Evolutionary conservation across 2,888 invertebrate genomes (phyloP).

Genomic region (Lutraria lutraria): DNA sequence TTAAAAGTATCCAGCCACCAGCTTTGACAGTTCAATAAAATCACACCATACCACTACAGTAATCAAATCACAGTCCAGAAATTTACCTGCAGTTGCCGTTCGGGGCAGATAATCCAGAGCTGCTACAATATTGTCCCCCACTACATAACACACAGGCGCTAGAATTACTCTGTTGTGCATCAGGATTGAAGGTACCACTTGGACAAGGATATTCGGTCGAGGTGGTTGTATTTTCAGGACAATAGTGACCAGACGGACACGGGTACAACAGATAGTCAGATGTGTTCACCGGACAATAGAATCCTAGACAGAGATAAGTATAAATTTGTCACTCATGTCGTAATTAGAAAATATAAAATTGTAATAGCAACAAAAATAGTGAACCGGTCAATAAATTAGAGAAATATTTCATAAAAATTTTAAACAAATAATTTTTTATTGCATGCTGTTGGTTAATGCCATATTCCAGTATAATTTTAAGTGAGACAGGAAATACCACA

Average conservation of each 20-base stretch:
- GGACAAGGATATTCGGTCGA: constrained; percentile 77
- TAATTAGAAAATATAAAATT: too few relatives aligned
- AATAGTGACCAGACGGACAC: constrained; percentile 84
- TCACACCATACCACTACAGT: too few relatives aligned
- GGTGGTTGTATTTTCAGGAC: constrained; percentile 80
- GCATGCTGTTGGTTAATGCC: too few relatives aligned
- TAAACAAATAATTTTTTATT: too few relatives aligned
- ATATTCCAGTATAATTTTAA: too few relatives aligned
- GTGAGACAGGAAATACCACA: too few relatives aligned
- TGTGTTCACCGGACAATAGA: constrained; percentile 83
- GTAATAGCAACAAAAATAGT: too few relatives aligned
- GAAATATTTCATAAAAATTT: too few relatives aligned
- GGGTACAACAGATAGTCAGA: constrained; percentile 80
- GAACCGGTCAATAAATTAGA: too few relatives aligned
- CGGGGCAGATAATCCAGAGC: constrained; percentile 75
- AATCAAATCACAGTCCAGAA: neutral
- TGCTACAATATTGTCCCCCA: constrained; percentile 79
- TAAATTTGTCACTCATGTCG: too few relatives aligned
- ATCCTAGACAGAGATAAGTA: constrained; percentile 75
- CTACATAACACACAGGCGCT: constrained; percentile 79
- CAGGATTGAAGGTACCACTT: constrained; percentile 81
- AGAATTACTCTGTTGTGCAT: constrained; percentile 69
- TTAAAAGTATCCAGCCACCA: too few relatives aligned
- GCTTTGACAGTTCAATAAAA: too few relatives aligned
- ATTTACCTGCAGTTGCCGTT: constrained; percentile 82